These are phyloP conservation scores for Ctenoplectra terminalis DNA, from an alignment of 1,140 invertebrate species.

Conservation along the genomic window DNA sequence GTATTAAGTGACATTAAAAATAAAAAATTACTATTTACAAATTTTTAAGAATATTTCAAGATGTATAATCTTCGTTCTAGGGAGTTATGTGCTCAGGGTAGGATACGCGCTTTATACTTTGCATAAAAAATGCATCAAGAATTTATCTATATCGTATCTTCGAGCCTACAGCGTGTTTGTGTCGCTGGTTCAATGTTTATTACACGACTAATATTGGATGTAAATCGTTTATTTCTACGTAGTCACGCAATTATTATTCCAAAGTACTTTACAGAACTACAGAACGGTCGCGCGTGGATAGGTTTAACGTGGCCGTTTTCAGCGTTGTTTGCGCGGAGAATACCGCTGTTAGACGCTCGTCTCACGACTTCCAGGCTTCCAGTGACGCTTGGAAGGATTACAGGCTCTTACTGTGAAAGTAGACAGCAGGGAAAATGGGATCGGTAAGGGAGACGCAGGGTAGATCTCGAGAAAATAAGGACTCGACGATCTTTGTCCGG, in stretches of 20 bases:
- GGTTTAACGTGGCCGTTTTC: neutral
- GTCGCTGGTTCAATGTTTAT: too few species aligned
- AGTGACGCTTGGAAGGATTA: conserved; percentile 36
- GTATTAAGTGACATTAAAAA: neutral
- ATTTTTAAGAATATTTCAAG: too few species aligned
- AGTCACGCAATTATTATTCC: neutral
- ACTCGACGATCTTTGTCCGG: conserved; percentile 25
- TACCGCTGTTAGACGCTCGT: neutral
- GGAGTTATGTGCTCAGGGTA: too few species aligned
- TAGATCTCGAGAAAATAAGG: conserved; percentile 44
- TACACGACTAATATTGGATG: too few species aligned
- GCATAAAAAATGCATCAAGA: neutral
- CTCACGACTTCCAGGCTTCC: conserved; percentile 7
- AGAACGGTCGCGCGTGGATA: neutral
- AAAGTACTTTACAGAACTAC: neutral
- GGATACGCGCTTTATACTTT: too few species aligned
- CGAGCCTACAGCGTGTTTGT: too few species aligned
- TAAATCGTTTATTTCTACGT: neutral
- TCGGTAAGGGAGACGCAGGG: neutral
- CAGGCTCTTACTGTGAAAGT: conserved; percentile 21
- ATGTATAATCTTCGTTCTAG: too few species aligned
- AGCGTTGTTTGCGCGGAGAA: conserved; percentile 6
- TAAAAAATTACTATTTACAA: neutral
- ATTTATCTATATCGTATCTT: too few species aligned
- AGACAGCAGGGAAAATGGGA: conserved; percentile 33